Percentiles rank a stretch among this genome's conserved stretches.
Conservation (phyloP, 2,888 invertebrate genomes). For the Catocala fraxini region DNA sequence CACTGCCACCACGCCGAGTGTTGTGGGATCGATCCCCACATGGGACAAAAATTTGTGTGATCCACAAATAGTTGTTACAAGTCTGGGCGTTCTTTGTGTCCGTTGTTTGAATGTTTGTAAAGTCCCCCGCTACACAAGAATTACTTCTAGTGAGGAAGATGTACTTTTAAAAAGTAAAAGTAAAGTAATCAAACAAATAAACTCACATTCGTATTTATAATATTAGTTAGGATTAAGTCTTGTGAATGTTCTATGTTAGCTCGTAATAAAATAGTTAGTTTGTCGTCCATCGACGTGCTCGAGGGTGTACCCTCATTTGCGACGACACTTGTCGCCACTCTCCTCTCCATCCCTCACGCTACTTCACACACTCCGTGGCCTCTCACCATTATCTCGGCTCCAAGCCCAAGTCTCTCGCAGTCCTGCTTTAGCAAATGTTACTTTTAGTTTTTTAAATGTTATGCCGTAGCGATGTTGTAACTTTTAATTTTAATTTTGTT, state of each 20-base stretch:
- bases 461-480: no score
- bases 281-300: conserved; percentile 41
- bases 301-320: conserved; percentile 58
- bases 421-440: conserved; percentile 13
- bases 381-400: conserved; percentile 48
- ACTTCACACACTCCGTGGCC: conserved; percentile 23
- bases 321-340: conserved; percentile 39
- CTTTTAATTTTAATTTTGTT: no score
- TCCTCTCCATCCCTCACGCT: conserved; percentile 29
- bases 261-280: conserved; percentile 32
- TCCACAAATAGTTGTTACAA: no score
- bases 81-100: no score
- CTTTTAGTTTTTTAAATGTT: background rate
- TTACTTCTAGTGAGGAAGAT: no score
- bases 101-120: no score
- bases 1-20: no score
- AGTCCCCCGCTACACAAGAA: no score
- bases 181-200: no score
- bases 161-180: background rate
- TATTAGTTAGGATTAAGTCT: background rate
- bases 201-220: no score
- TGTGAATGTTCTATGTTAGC: conserved; percentile 18
- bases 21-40: no score
- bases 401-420: conserved; percentile 15
- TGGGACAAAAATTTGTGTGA: no score